Percentiles rank a stretch among this genome's conserved stretches.
Evolutionary conservation across 2,888 invertebrate genomes (phyloP).

Genomic region (Acrocyrtus sp.): DNA sequence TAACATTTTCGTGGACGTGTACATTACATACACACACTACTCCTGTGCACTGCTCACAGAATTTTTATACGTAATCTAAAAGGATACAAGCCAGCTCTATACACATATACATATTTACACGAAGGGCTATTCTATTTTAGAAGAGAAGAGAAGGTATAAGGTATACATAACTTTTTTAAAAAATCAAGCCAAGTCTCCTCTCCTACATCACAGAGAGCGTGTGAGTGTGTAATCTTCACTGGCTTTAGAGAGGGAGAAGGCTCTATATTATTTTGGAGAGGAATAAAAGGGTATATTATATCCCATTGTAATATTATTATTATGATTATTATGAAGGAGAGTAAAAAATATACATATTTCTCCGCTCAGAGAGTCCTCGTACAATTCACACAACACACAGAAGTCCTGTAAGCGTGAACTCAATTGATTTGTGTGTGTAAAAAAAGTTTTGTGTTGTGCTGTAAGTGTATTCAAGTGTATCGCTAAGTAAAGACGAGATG

Average conservation of each 20-base stretch:
- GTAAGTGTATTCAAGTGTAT: conserved; percentile 54
- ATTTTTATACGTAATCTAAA: too few species aligned
- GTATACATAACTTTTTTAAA: too few species aligned
- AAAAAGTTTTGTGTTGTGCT: too few species aligned
- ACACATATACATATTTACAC: too few species aligned
- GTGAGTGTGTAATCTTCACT: background rate
- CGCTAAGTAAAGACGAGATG: conserved; percentile 49
- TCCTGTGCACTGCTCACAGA: too few species aligned
- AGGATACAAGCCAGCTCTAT: too few species aligned
- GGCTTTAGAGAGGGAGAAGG: background rate
- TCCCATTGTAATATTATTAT: conserved; percentile 34
- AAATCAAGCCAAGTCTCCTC: too few species aligned
- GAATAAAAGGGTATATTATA: conserved; percentile 2
- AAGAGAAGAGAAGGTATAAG: background rate
- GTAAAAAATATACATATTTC: conserved; percentile 49
- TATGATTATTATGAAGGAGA: conserved; percentile 42
- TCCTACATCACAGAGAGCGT: background rate
- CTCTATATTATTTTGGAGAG: background rate
- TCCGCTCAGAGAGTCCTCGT: conserved; percentile 22
- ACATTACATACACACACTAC: too few species aligned
- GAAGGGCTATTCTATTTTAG: too few species aligned
- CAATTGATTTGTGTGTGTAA: conserved; percentile 56
- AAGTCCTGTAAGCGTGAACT: conserved; percentile 28
- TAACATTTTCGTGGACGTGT: too few species aligned
- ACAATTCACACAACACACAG: background rate